A percentile compares a stretch with the other conserved stretches of the same genome.
Evolutionary conservation across 2,888 invertebrate genomes (phyloP).

Genomic region (Hydroisotoma schaefferi): DNA sequence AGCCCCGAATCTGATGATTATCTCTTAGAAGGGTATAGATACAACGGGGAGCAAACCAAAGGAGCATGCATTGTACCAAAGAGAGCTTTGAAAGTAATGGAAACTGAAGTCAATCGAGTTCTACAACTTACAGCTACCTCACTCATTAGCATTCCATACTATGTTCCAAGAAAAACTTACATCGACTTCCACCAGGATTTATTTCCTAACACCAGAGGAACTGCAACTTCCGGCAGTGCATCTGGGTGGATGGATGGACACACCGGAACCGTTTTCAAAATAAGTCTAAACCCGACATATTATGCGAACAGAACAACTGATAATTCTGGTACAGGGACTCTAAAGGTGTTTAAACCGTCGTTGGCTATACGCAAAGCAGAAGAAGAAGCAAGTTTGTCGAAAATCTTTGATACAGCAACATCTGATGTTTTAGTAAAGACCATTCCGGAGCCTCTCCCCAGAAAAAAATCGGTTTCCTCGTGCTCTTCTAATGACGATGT

Average conservation of each 20-base stretch:
- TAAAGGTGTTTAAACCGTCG: constrained; percentile 22
- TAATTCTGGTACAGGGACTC: not conserved
- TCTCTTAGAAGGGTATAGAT: constrained; percentile 70
- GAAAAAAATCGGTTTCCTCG: constrained; percentile 58
- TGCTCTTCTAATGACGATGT: constrained; percentile 48
- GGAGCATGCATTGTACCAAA: constrained; percentile 91
- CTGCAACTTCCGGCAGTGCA: constrained; percentile 72
- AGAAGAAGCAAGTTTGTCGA: constrained; percentile 46
- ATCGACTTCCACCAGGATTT: constrained; percentile 91
- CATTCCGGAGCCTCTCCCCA: constrained; percentile 67
- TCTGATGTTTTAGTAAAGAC: constrained; percentile 44
- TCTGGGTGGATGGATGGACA: constrained; percentile 76
- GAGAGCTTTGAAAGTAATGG: constrained; percentile 90
- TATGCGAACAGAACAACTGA: constrained; percentile 49
- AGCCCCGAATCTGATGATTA: constrained; percentile 77
- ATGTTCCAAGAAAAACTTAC: constrained; percentile 89
- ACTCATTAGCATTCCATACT: constrained; percentile 90
- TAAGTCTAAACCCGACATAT: constrained; percentile 70
- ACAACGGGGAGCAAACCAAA: constrained; percentile 74
- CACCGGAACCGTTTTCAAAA: constrained; percentile 72
- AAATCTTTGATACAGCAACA: constrained; percentile 43
- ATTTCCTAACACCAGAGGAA: constrained; percentile 85
- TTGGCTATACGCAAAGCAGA: constrained; percentile 42
- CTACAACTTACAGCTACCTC: constrained; percentile 79
- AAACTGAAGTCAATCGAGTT: constrained; percentile 89